Evolutionary conservation across 2,113 vertebrate genomes (phyloP).

Genomic region (Smithornis capensis): DNA sequence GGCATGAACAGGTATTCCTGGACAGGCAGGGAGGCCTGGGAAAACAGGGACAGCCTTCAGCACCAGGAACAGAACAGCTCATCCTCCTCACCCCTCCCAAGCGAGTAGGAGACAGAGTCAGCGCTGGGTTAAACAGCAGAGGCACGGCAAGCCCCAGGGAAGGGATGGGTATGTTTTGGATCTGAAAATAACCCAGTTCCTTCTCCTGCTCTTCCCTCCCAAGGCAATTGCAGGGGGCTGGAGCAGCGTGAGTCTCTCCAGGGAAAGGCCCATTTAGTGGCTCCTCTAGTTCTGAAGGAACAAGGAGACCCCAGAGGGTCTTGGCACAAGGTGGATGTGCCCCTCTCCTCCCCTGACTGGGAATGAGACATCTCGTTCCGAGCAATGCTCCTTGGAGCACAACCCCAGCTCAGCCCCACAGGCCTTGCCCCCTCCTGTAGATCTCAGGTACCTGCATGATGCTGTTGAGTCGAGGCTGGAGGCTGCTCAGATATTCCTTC

Average conservation of each 20-base stretch:
- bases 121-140: not conserved
- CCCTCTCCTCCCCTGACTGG: not conserved
- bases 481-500: conserved; percentile 93
- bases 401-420: not conserved
- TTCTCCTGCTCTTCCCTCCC: not conserved
- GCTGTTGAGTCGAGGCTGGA: conserved; percentile 94
- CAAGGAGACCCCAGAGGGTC: not conserved
- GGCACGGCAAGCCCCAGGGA: rapidly evolving
- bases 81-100: rapidly evolving
- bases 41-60: not conserved
- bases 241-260: not conserved
- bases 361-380: rapidly evolving
- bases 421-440: not conserved
- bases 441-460: conserved; percentile 91
- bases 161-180: not conserved
- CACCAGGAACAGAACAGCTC: not conserved
- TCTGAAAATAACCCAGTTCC: conserved; percentile 39
- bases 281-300: not conserved
- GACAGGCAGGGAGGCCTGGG: conserved; percentile 92
- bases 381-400: rapidly evolving
- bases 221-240: not conserved
- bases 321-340: rapidly evolving
- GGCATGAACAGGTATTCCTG: conserved; percentile 97
- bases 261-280: not conserved
- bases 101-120: rapidly evolving